Percentiles rank a stretch among this genome's conserved stretches.
Evolutionary conservation across 1,140 invertebrate genomes (phyloP).

Genomic region (Caenorhabditis inopinata): DNA sequence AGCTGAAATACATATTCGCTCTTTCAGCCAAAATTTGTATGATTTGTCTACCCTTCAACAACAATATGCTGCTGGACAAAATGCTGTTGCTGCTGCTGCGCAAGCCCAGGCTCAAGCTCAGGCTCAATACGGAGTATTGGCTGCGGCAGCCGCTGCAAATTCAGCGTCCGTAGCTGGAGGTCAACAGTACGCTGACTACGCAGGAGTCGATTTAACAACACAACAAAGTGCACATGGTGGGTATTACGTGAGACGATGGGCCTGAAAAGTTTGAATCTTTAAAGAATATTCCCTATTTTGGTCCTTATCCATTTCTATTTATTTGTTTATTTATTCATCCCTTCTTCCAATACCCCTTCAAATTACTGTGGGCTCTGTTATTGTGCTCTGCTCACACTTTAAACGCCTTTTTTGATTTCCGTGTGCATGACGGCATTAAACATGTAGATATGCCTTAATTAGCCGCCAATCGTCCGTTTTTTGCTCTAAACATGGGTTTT

Average conservation of each 20-base stretch:
- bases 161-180: constrained; percentile 18
- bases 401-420: constrained; percentile 31
- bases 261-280: background rate
- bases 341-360: background rate
- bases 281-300: background rate
- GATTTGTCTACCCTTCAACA: constrained; percentile 20
- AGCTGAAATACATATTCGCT: background rate
- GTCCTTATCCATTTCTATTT: background rate
- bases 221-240: constrained; percentile 29
- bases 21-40: constrained; percentile 39
- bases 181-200: constrained; percentile 38
- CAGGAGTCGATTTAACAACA: constrained; percentile 15
- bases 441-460: constrained; percentile 6
- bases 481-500: background rate
- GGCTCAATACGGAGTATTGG: constrained; percentile 11
- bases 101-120: constrained; percentile 33
- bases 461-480: background rate
- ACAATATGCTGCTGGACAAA: background rate
- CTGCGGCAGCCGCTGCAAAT: constrained; percentile 24
- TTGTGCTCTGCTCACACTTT: constrained; percentile 20
- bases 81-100: constrained; percentile 38
- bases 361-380: background rate
- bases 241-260: constrained; percentile 35
- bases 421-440: constrained; percentile 17
- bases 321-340: background rate